Conservation (phyloP, 2,888 invertebrate genomes). For the Megaustenia siamemsis region DNA sequence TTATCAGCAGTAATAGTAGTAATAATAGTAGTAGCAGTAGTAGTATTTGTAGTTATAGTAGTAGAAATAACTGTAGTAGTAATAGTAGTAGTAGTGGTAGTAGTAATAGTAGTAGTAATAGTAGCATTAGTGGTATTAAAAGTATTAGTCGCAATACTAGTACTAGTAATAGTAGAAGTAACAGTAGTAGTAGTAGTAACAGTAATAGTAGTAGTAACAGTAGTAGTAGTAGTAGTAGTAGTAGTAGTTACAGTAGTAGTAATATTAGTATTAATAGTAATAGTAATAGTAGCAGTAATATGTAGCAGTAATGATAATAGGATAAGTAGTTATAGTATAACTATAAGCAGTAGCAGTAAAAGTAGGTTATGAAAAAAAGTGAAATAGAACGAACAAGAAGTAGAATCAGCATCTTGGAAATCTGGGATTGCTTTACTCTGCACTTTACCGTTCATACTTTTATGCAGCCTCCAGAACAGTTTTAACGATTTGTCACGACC, state of each 20-base stretch:
- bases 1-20: too few relatives aligned
- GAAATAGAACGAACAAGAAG: too few relatives aligned
- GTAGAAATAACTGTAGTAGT: constrained; percentile 25
- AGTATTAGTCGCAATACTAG: constrained; percentile 28
- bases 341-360: neutral
- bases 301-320: neutral
- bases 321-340: neutral
- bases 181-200: neutral
- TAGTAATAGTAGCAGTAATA: constrained; percentile 25
- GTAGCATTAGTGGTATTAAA: constrained; percentile 27
- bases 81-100: constrained; percentile 36
- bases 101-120: constrained; percentile 36
- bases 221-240: constrained; percentile 23
- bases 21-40: constrained; percentile 20
- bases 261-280: constrained; percentile 17
- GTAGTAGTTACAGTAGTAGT: constrained; percentile 29
- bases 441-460: too few relatives aligned
- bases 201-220: neutral
- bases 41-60: constrained; percentile 25
- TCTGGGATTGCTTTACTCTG: too few relatives aligned
- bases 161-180: constrained; percentile 19
- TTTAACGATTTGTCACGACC: too few relatives aligned
- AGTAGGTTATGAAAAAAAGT: too few relatives aligned
- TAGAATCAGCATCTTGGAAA: too few relatives aligned
- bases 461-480: too few relatives aligned